Evolutionary conservation across 2,888 invertebrate species (phyloP).

Genomic region (Branchipolynoe longqiensis): DNA sequence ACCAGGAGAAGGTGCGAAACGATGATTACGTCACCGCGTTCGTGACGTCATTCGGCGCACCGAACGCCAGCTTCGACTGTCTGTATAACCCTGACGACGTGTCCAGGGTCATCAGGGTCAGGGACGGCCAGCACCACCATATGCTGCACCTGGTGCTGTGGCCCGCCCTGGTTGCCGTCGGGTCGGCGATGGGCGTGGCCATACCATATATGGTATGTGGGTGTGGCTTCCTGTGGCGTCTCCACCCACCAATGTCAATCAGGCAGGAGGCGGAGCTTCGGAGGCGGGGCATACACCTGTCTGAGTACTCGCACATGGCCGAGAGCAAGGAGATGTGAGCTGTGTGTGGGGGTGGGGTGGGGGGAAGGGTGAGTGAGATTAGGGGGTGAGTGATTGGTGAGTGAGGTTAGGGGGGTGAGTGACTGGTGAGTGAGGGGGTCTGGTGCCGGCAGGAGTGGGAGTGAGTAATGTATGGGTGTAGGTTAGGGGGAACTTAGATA

Average conservation of each 20-base stretch:
- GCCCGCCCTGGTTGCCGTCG: background rate
- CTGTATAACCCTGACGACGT: constrained; percentile 28
- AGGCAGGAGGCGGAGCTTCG: constrained; percentile 32
- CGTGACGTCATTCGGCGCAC: background rate
- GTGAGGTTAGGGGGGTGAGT: too few species aligned
- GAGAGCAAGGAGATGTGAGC: background rate
- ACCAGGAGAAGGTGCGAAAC: background rate
- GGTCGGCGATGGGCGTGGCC: background rate
- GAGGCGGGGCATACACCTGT: constrained; percentile 1
- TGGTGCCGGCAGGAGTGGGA: too few species aligned
- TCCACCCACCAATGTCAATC: constrained; percentile 22
- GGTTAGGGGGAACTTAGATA: too few species aligned
- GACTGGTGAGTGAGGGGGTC: too few species aligned
- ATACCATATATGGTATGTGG: constrained; percentile 49
- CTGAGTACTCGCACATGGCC: constrained; percentile 32
- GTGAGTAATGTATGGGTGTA: too few species aligned
- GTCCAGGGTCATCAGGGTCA: background rate
- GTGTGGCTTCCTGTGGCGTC: constrained; percentile 27
- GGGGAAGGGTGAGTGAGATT: too few species aligned
- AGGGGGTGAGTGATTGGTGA: too few species aligned
- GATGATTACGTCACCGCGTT: background rate
- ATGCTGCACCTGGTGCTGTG: constrained; percentile 6
- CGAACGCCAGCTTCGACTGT: constrained; percentile 27
- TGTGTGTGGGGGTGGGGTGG: too few species aligned
- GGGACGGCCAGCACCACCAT: constrained; percentile 8